Evolutionary conservation across 2,797 vertebrate genomes (phyloP).

Genomic region (Thalassophryne amazonica): DNA sequence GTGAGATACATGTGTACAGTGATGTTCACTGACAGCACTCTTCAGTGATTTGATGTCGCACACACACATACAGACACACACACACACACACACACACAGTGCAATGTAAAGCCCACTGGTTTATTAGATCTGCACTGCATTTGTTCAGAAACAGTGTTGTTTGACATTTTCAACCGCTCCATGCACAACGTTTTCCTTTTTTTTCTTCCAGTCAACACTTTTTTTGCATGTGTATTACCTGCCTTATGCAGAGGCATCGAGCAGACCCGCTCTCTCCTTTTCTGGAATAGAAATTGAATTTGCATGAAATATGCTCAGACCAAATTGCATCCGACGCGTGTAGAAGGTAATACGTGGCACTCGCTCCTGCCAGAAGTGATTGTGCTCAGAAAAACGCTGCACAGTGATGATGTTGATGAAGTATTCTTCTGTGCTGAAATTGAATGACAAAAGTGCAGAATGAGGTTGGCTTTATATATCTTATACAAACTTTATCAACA

Average conservation of each 20-base stretch:
- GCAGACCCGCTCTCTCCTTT: conserved; percentile 57
- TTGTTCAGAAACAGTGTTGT: conserved; percentile 54
- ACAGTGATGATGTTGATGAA: conserved; percentile 76
- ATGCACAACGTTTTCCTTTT: conserved; percentile 69
- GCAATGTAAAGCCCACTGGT: conserved; percentile 17
- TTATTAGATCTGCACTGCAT: conserved; percentile 58
- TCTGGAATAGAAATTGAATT: conserved; percentile 82
- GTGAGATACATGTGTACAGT: conserved; percentile 6
- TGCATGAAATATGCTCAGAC: conserved; percentile 81
- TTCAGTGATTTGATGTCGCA: conserved; percentile 14
- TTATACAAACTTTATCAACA: conserved; percentile 35
- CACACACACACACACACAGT: too few species aligned
- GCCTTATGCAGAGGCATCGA: conserved; percentile 67
- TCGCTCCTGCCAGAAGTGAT: conserved; percentile 78
- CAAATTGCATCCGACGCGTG: conserved; percentile 81
- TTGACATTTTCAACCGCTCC: conserved; percentile 68
- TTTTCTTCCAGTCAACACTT: conserved; percentile 76
- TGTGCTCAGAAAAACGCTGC: conserved; percentile 70
- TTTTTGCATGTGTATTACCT: conserved; percentile 71
- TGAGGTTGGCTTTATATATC: conserved; percentile 52
- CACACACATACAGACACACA: too few species aligned
- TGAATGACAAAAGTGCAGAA: conserved; percentile 66
- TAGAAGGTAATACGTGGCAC: conserved; percentile 77
- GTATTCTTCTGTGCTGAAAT: conserved; percentile 74
- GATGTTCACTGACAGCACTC: conserved; percentile 14